Conservation (phyloP, 37 sponge, comb jelly and placozoan species). For the Geodia barretti region DNA sequence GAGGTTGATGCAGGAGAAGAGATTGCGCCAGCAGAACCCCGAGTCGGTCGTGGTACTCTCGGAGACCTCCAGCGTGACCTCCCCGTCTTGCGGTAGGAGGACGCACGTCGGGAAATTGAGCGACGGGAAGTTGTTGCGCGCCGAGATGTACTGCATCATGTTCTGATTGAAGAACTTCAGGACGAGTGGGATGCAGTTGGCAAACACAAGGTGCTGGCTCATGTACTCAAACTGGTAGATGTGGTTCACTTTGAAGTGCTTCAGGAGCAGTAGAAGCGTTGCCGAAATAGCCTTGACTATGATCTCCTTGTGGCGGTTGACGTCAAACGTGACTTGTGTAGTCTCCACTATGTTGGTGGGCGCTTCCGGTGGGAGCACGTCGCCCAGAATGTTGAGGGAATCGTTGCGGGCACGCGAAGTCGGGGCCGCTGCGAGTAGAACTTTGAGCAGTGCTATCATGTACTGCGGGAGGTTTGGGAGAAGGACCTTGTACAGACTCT, state of each 20-base stretch:
- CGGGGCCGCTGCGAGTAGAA: constrained; percentile 92
- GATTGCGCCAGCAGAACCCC: constrained; percentile 83
- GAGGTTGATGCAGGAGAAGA: constrained; percentile 93
- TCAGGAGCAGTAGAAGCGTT: constrained; percentile 90
- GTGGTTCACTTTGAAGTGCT: constrained; percentile 93
- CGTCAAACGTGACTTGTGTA: constrained; percentile 74
- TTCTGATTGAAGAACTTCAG: constrained; percentile 96
- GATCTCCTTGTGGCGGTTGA: constrained; percentile 95
- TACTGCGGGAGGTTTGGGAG: constrained; percentile 94
- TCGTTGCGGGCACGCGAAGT: constrained; percentile 82
- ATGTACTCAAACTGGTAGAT: constrained; percentile 95
- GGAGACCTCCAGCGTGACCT: constrained; percentile 6
- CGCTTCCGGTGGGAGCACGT: constrained; percentile 83
- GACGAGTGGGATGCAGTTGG: constrained; percentile 94
- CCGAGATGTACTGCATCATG: constrained; percentile 77
- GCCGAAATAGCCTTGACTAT: constrained; percentile 94
- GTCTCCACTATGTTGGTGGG: constrained; percentile 72
- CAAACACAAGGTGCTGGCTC: constrained; percentile 95
- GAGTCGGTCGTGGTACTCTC: constrained; percentile 52
- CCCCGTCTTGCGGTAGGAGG: constrained; percentile 39
- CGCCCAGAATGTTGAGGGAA: constrained; percentile 92
- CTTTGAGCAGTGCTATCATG: constrained; percentile 95
- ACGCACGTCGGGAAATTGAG: constrained; percentile 84
- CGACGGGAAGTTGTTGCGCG: constrained; percentile 68
- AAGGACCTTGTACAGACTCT: constrained; percentile 75